Percentiles rank a stretch among this genome's conserved stretches.
Conservation (phyloP, 2,113 vertebrate species). For the Antechinus stuartii region DNA sequence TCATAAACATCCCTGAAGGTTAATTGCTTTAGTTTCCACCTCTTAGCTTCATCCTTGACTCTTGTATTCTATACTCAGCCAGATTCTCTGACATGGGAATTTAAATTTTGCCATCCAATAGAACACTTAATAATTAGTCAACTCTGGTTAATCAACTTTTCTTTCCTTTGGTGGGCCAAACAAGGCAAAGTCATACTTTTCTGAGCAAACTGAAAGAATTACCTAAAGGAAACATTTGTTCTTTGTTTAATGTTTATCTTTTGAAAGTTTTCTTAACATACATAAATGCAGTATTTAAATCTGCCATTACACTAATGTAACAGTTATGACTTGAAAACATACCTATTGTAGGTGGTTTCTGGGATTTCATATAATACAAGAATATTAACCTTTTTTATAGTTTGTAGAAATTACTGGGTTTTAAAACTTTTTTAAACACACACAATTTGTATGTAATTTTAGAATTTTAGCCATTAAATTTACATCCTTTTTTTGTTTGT, state of each 20-base stretch:
- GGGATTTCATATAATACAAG: constrained; percentile 42
- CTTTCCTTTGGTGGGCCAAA: neutral
- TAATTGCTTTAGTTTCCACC: neutral
- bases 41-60: neutral
- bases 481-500: constrained; percentile 49
- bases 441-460: constrained; percentile 51
- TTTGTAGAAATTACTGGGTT: constrained; percentile 13
- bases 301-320: neutral
- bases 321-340: constrained; percentile 29
- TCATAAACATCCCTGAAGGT: neutral
- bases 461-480: constrained; percentile 64
- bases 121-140: neutral
- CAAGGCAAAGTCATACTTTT: neutral
- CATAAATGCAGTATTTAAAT: neutral
- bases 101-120: neutral
- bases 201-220: neutral
- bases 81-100: neutral
- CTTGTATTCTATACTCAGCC: neutral
- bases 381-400: constrained; percentile 43
- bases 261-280: neutral
- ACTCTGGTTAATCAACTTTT: neutral
- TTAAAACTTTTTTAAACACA: neutral
- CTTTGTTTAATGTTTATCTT: neutral
- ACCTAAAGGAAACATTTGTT: neutral
- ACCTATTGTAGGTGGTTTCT: constrained; percentile 51